Percentiles rank a stretch among this genome's conserved stretches.
These are phyloP conservation scores for Molossus molossus DNA, from an alignment of 2,797 vertebrate genomes.

Conservation along the genomic window DNA sequence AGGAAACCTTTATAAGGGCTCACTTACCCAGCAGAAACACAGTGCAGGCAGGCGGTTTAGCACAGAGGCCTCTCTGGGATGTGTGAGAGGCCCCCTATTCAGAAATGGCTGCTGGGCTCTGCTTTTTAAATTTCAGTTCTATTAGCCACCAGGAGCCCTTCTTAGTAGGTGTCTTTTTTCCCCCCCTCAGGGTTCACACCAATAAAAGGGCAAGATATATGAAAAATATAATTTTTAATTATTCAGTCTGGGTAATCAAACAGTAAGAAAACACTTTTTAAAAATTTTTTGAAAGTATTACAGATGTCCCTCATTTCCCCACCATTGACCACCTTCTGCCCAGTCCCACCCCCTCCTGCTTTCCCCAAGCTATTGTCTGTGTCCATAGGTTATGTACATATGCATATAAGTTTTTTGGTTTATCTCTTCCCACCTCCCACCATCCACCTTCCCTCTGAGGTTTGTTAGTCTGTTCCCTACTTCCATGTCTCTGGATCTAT, in stretches of 20 bases:
- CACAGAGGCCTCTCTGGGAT: neutral
- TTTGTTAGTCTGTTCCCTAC: too few relatives aligned
- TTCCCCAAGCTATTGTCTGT: too few relatives aligned
- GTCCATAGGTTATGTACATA: too few relatives aligned
- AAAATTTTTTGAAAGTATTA: too few relatives aligned
- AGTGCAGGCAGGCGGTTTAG: neutral
- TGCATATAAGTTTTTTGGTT: too few relatives aligned
- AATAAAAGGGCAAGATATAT: neutral
- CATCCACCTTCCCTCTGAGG: too few relatives aligned
- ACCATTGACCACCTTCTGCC: too few relatives aligned
- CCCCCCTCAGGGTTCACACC: neutral
- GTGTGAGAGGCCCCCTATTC: neutral
- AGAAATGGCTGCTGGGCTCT: neutral
- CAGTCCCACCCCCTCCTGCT: too few relatives aligned
- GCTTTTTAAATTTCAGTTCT: neutral
- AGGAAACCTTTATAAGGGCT: neutral
- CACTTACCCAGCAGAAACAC: neutral
- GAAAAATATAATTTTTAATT: neutral
- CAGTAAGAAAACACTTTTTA: neutral
- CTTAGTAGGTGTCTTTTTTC: neutral
- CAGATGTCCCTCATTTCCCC: too few relatives aligned
- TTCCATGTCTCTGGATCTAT: too few relatives aligned
- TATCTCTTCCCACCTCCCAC: too few relatives aligned
- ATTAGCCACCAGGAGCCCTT: neutral
- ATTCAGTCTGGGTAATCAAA: neutral